Evolutionary conservation across 1,140 invertebrate species (phyloP).

Genomic region (Helicoverpa zea): DNA sequence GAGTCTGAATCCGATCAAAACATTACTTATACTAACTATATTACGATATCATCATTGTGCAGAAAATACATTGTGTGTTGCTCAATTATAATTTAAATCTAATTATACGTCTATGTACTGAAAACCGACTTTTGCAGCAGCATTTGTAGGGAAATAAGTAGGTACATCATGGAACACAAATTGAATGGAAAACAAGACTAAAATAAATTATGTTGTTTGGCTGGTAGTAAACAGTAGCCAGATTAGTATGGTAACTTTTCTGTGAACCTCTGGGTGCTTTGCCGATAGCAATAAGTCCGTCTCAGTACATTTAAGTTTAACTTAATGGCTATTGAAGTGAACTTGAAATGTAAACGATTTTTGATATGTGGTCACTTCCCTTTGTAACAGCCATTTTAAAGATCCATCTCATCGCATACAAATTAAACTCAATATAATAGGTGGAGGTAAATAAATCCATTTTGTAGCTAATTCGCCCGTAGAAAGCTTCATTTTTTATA

Average conservation of each 20-base stretch:
- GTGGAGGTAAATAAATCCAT: no score
- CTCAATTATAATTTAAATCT: slow-evolving; percentile 42
- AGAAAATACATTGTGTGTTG: slow-evolving; percentile 49
- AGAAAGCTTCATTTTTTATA: no score
- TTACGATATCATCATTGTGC: slow-evolving; percentile 51
- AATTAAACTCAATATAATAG: slow-evolving; percentile 13
- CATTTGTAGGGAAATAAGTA: background rate
- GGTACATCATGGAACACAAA: background rate
- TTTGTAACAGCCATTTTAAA: slow-evolving; percentile 34
- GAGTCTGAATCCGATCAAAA: slow-evolving; percentile 59
- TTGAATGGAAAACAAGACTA: no score
- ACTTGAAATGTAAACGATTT: slow-evolving; percentile 46
- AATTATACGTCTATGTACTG: slow-evolving; percentile 31
- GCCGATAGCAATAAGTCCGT: background rate
- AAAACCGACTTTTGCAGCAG: background rate
- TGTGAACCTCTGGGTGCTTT: no score
- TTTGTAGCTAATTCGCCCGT: no score
- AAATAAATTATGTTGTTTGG: no score
- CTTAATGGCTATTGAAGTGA: slow-evolving; percentile 45
- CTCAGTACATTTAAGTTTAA: background rate
- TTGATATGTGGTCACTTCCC: slow-evolving; percentile 58
- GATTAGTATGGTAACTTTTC: no score
- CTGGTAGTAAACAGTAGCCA: no score
- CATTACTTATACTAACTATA: slow-evolving; percentile 43
- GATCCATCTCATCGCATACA: background rate